Evolutionary conservation across 64 coral and sea anemone genomes (phyloP), one percentile per base, ranked within the genome.

Genomic region (Pocillopora verrucosa): DNA sequence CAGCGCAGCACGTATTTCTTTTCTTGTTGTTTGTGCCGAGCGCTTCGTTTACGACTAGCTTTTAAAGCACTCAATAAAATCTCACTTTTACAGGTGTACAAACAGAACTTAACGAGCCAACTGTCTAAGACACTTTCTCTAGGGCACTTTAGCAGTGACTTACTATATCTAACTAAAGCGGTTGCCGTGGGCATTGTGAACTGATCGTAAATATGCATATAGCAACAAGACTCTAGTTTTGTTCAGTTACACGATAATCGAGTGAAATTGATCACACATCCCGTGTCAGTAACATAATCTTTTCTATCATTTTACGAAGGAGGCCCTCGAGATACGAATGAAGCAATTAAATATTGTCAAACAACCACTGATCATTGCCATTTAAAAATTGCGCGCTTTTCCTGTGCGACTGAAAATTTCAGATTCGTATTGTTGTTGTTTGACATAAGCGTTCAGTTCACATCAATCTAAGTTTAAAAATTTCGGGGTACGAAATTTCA

Each of bases 301-400:
- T 65, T 72, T 26, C 72, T 12, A 24, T 72, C 64, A 10, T n/a
- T 10, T 80, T 84, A 16, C n/a, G 56, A 37, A 36, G 19, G n/a
- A 30, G 37, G 36, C 82, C 64, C 82, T 85, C 82, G 45, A 72
- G 81, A 85, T 72, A 69, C 64, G 11, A 72, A 85, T 56, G 56
- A 63, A 72, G 82, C 65, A 85, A 72, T 85, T 85, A 72, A 85
- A 72, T 13, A 19, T 56, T 24, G 34, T 70, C 67, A 85, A 60
- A 72, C 26, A 85, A 85, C 70, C 65, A 30, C 6, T 11, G 38
- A 72, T 72, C 35, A 41, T 45, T 26, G 36, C 41, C 22, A 20
- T 72, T 19, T 0, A 36, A 12, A 5, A 25, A 11, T 63, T 37
- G 17, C 12, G 20, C 45, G 9, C 69, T 70, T 24, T 30, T 51